phyloP scores from a whole-genome alignment of 2,888 invertebrate species.

The Temnothorax ravouxi region DNA sequence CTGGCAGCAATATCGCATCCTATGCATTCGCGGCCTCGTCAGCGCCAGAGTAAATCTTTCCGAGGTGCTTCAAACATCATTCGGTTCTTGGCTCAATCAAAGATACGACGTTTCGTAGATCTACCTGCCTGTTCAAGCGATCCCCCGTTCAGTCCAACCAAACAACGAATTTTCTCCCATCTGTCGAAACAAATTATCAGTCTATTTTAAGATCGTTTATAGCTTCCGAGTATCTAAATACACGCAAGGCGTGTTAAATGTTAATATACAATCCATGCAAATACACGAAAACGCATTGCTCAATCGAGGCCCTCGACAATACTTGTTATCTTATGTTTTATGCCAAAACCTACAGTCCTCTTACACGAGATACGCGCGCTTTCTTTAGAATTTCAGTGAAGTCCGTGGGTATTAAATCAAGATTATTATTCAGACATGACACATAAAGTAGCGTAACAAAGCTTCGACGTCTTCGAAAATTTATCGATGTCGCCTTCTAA shows the following conservation, averaged over 20 bases:
- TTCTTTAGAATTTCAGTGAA: neutral
- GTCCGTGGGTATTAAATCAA: slow-evolving; percentile 9
- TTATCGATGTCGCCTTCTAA: slow-evolving; percentile 21
- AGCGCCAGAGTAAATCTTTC: slow-evolving; percentile 43
- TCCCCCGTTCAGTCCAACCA: neutral
- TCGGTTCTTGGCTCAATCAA: slow-evolving; percentile 9
- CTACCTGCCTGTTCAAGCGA: neutral
- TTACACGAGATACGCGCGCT: neutral
- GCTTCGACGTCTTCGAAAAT: neutral
- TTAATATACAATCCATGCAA: slow-evolving; percentile 21
- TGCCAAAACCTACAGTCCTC: slow-evolving; percentile 14
- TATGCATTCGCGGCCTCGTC: slow-evolving; percentile 59
- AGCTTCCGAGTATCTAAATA: slow-evolving; percentile 9
- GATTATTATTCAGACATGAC: slow-evolving; percentile 26
- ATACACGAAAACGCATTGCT: neutral
- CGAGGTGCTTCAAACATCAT: slow-evolving; percentile 46
- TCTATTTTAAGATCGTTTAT: slow-evolving; percentile 7
- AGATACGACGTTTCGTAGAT: slow-evolving; percentile 15
- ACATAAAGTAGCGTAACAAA: neutral
- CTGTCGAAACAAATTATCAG: slow-evolving; percentile 29
- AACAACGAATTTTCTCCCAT: slow-evolving; percentile 12
- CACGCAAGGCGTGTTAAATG: slow-evolving; percentile 12
- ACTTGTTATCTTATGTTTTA: neutral
- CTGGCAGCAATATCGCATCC: slow-evolving; percentile 63
- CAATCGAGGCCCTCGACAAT: neutral